These are phyloP conservation scores for Ramazzottius varieornatus DNA, from an alignment of 2,888 invertebrate genomes.

Conservation along the genomic window DNA sequence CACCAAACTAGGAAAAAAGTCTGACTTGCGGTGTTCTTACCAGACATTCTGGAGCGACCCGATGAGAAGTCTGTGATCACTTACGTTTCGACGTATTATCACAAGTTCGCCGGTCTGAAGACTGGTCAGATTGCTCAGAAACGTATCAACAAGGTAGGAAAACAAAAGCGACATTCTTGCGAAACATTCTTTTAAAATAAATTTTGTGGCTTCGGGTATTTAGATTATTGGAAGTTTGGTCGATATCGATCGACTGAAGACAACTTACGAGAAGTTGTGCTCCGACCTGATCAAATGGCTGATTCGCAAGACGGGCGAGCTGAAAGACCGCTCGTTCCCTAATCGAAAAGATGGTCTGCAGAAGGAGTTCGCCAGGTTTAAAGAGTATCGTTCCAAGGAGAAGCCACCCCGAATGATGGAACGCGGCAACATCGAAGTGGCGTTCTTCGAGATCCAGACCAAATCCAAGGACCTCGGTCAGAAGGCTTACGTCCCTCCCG, in stretches of 20 bases:
- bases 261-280: constrained; percentile 57
- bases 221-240: constrained; percentile 87
- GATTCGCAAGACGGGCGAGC: constrained; percentile 45
- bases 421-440: constrained; percentile 79
- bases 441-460: constrained; percentile 86
- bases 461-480: constrained; percentile 76
- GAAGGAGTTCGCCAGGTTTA: constrained; percentile 58
- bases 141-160: constrained; percentile 72
- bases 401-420: constrained; percentile 94
- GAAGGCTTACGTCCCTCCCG: constrained; percentile 53
- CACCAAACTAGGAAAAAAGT: background rate
- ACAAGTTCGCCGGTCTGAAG: constrained; percentile 96
- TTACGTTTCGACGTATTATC: constrained; percentile 94
- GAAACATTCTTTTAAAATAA: too few species aligned
- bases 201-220: background rate
- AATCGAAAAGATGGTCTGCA: constrained; percentile 86
- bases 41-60: constrained; percentile 66
- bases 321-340: constrained; percentile 64
- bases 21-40: background rate
- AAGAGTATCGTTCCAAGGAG: constrained; percentile 78
- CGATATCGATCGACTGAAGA: constrained; percentile 71
- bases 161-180: background rate
- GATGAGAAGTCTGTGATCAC: constrained; percentile 98
- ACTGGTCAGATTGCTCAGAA: constrained; percentile 90
- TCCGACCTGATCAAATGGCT: constrained; percentile 79